Evolutionary conservation across 2,888 invertebrate species (phyloP).

Genomic region (Diabrotica balteata): DNA sequence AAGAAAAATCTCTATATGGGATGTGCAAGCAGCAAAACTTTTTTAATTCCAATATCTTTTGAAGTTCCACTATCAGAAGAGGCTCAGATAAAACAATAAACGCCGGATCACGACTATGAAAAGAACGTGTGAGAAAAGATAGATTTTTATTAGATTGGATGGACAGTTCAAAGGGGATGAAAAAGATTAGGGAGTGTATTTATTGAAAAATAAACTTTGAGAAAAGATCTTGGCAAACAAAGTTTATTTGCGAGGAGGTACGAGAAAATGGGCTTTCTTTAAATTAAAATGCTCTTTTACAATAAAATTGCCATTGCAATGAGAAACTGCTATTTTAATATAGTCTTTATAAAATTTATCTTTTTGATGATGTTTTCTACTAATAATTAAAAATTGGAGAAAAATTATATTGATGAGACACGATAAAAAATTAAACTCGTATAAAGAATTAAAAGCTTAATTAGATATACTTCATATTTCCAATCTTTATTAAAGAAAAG

Average conservation of each 20-base stretch:
- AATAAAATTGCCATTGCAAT: neutral
- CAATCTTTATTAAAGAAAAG: no score
- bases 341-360: neutral
- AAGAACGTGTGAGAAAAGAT: slow-evolving; percentile 22
- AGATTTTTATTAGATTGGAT: slow-evolving; percentile 26
- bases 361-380: no score
- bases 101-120: slow-evolving; percentile 19
- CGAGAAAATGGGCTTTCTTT: no score
- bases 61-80: slow-evolving; percentile 25
- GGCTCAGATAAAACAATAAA: slow-evolving; percentile 24
- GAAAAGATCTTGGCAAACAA: slow-evolving; percentile 5
- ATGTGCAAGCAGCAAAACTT: slow-evolving; percentile 21
- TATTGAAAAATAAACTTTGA: slow-evolving; percentile 22
- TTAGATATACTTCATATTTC: no score
- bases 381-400: no score
- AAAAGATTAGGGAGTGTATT: slow-evolving; percentile 20
- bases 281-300: slow-evolving; percentile 4
- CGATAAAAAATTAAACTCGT: no score
- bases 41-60: slow-evolving; percentile 29
- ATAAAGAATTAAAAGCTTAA: no score
- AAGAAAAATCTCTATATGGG: slow-evolving; percentile 9
- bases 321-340: neutral
- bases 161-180: slow-evolving; percentile 15
- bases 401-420: no score
- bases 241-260: neutral